These are phyloP conservation scores for Keiferia lycopersicella DNA, from an alignment of 2,888 invertebrate species.

Conservation along the genomic window DNA sequence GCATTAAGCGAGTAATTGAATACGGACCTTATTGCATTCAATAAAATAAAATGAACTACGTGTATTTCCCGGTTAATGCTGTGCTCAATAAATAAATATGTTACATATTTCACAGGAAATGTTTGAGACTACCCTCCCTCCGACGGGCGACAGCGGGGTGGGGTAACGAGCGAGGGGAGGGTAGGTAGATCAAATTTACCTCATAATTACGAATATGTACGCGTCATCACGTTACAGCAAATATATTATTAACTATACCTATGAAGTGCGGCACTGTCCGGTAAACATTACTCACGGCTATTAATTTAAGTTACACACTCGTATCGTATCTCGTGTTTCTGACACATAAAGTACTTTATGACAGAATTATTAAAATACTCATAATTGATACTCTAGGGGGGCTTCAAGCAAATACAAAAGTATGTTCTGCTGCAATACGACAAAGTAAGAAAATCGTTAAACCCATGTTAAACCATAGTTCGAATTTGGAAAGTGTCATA, in stretches of 20 bases:
- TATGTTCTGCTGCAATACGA: too few relatives aligned
- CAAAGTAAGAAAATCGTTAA: too few relatives aligned
- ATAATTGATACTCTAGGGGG: too few relatives aligned
- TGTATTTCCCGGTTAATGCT: neutral
- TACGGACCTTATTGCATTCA: slow-evolving; percentile 6
- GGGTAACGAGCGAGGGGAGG: neutral
- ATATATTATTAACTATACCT: neutral
- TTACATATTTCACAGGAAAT: neutral
- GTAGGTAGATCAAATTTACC: neutral
- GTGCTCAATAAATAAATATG: slow-evolving; percentile 21
- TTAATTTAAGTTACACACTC: slow-evolving; percentile 1
- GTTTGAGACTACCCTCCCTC: neutral
- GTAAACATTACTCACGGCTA: neutral
- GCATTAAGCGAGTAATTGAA: slow-evolving; percentile 29
- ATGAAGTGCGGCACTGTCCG: neutral
- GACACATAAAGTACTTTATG: neutral
- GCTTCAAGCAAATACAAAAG: too few relatives aligned
- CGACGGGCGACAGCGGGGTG: neutral
- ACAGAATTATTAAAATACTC: too few relatives aligned
- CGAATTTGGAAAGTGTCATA: neutral
- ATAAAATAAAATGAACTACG: too few relatives aligned
- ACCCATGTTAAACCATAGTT: too few relatives aligned
- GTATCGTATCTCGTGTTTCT: neutral
- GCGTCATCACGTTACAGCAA: neutral
- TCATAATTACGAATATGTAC: neutral